Evolutionary conservation across 1,140 invertebrate species (phyloP).

Genomic region (Acromyrmex heyeri): DNA sequence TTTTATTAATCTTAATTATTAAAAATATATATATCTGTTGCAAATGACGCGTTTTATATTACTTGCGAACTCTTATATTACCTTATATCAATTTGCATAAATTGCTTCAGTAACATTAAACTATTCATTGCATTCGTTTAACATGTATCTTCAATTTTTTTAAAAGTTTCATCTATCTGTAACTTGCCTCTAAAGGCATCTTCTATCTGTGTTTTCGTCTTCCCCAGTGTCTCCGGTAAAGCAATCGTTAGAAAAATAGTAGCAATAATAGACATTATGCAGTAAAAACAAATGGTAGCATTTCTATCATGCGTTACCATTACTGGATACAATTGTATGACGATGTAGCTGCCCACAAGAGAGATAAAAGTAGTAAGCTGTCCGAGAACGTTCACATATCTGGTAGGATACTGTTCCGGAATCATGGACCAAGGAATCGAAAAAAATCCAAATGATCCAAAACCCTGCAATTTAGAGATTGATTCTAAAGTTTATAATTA

Average conservation of each 20-base stretch:
- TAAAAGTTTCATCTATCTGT: not conserved
- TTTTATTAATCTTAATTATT: no score
- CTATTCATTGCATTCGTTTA: no score
- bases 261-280: constrained; percentile 38
- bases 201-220: constrained; percentile 68
- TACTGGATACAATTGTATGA: constrained; percentile 69
- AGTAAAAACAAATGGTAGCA: constrained; percentile 65
- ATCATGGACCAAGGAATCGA: constrained; percentile 66
- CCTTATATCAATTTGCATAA: no score
- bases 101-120: no score
- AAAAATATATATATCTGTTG: no score
- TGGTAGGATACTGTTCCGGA: constrained; percentile 69
- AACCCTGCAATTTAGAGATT: constrained; percentile 24
- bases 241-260: constrained; percentile 64
- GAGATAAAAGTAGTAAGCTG: not conserved
- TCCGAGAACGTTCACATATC: constrained; percentile 63
- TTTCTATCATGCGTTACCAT: constrained; percentile 36
- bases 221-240: constrained; percentile 67
- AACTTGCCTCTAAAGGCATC: constrained; percentile 29
- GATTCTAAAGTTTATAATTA: not conserved
- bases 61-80: not conserved
- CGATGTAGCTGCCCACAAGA: constrained; percentile 56
- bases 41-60: not conserved
- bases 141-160: no score
- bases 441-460: constrained; percentile 65